Evolutionary conservation across 2,113 vertebrate species (phyloP).

Genomic region (Bufo gargarizans): DNA sequence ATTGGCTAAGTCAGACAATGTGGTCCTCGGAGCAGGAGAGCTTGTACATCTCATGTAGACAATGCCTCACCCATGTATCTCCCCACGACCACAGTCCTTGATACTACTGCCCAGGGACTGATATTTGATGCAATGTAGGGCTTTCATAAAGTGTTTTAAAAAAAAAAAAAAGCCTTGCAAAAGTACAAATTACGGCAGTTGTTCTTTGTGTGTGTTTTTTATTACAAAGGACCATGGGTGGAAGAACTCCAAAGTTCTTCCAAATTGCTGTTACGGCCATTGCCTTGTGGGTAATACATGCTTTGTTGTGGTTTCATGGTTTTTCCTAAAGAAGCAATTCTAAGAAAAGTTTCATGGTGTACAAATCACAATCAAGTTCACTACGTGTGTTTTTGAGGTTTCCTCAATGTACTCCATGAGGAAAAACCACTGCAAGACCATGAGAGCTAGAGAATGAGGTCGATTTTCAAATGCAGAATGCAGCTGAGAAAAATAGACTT

Average conservation of each 20-base stretch:
- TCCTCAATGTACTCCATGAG: not conserved
- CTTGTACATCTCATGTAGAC: too few relatives aligned
- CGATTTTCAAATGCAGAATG: not conserved
- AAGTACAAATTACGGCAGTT: too few relatives aligned
- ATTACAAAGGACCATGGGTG: not conserved
- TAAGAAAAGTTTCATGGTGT: not conserved
- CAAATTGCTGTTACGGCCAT: not conserved
- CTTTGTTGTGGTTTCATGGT: not conserved
- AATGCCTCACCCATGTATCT: not conserved
- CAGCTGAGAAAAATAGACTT: not conserved
- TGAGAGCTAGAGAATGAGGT: not conserved
- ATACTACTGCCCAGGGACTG: too few relatives aligned
- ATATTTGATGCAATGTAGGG: too few relatives aligned
- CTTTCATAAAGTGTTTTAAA: too few relatives aligned
- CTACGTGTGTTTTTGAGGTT: not conserved
- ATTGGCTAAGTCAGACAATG: too few relatives aligned
- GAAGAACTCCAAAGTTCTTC: not conserved
- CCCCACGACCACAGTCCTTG: too few relatives aligned
- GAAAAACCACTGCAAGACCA: not conserved
- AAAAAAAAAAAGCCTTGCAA: too few relatives aligned
- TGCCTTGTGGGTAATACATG: not conserved
- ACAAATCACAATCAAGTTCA: not conserved
- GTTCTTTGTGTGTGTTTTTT: not conserved
- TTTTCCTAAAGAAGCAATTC: not conserved
- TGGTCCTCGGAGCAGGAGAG: too few relatives aligned